Base-by-base conservation (phyloP, 2,113 vertebrate genomes). In the Sterrhoptilus dennistouni region DNA sequence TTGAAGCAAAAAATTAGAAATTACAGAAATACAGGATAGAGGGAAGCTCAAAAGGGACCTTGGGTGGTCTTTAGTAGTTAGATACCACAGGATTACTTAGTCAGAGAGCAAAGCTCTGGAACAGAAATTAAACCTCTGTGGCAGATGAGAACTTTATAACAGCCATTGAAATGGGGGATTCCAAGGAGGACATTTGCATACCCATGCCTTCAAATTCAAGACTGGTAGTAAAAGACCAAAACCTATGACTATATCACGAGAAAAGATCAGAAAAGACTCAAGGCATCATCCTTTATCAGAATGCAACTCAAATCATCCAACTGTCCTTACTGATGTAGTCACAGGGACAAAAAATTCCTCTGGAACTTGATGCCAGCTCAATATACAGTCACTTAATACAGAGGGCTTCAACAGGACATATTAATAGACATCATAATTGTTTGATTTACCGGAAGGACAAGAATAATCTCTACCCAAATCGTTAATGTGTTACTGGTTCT, bases 271-370 rank as follows among this genome's bases (percentile, higher is more conserved):
- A 78, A 78, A 28, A 59, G 2, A 28, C 45, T 66, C 17, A 49
- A 66, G 8, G 2, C 15, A n/a, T 28, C 45, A 57, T 61, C 19
- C 22, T 70, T 75, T 28, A 19, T 31, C 6, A 59, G 20, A 66
- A 75, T 16, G 12, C 4, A 63, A 27, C 10, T 42, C 14, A 21
- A 9, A 50, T 71, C 28, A 84, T 38, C 9, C 49, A 77, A 22
- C 6, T 20, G 2, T 52, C 35, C 38, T 19, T 4, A 0, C 1
- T 74, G 22, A 8, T 1, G 0, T 11, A 82, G 79, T 28, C 31
- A 45, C 0, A 78, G 6, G 18, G 19, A 44, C 10, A 56, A 76
- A 79, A 45, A 45, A 2, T 42, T 45, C 25, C 16, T 36, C n/a
- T 82, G 47, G 35, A 66, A 50, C 4, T 27, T 8, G 4, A 45